A percentile compares a stretch with the other conserved stretches of the same genome.
These are phyloP conservation scores for Pangasianodon gigas DNA, from an alignment of 2,113 vertebrate genomes.

Conservation along the genomic window DNA sequence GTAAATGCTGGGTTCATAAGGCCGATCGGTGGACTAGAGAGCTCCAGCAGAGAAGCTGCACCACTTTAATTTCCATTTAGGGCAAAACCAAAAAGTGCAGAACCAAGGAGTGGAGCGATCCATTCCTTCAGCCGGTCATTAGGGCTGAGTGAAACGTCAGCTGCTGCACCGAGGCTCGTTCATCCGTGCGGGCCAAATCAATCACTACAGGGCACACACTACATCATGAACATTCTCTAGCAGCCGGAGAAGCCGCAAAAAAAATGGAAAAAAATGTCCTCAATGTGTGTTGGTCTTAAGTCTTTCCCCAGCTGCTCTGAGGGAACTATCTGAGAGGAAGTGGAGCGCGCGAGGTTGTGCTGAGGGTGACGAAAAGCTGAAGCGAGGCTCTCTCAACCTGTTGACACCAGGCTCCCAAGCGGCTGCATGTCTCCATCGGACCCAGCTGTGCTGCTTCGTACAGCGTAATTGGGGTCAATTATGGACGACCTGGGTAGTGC, in stretches of 20 bases:
- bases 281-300: constrained; percentile 22
- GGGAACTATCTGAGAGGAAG: constrained; percentile 55
- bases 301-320: constrained; percentile 57
- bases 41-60: constrained; percentile 1
- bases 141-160: constrained; percentile 50
- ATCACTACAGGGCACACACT: constrained; percentile 35
- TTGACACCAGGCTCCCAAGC: constrained; percentile 33
- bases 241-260: constrained; percentile 14
- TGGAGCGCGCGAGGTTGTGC: constrained; percentile 17
- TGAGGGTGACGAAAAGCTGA: constrained; percentile 41
- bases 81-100: constrained; percentile 35
- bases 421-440: constrained; percentile 35
- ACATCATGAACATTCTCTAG: constrained; percentile 2
- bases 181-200: constrained; percentile 43
- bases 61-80: constrained; percentile 41
- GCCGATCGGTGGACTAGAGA: constrained; percentile 4
- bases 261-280: not conserved
- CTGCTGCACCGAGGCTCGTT: constrained; percentile 37
- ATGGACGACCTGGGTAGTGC: not conserved
- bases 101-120: not conserved
- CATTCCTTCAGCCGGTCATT: constrained; percentile 29
- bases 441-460: constrained; percentile 11
- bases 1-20: constrained; percentile 24
- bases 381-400: constrained; percentile 43
- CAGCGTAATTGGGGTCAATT: constrained; percentile 49